phyloP scores from a whole-genome alignment of 2,113 vertebrate species.

The Caloenas nicobarica region DNA sequence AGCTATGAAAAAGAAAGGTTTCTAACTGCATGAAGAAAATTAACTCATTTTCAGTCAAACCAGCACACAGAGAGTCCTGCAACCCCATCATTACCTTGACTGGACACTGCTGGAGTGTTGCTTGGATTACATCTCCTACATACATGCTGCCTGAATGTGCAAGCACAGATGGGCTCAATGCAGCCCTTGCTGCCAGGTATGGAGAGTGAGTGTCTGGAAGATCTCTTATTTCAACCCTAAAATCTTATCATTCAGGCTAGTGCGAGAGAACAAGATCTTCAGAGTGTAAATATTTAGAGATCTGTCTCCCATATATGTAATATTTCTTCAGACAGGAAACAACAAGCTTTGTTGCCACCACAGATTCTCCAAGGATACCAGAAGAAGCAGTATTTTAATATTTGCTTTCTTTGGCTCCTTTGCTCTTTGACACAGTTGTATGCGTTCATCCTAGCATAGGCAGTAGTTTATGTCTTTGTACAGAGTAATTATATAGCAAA shows the following conservation, averaged over 20 bases:
- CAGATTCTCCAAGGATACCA: not conserved
- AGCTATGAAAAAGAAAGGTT: too few relatives aligned
- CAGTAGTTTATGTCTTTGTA: not conserved
- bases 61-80: not conserved
- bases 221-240: not conserved
- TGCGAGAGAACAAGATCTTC: not conserved
- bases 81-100: not conserved
- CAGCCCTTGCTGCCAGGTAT: not conserved
- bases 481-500: not conserved
- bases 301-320: not conserved
- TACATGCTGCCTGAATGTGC: not conserved
- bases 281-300: not conserved
- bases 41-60: too few relatives aligned
- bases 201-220: not conserved
- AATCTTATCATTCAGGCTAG: not conserved
- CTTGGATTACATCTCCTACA: not conserved
- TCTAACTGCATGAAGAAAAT: too few relatives aligned
- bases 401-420: not conserved
- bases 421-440: not conserved
- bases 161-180: not conserved
- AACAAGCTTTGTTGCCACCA: not conserved
- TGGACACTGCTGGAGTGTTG: not conserved
- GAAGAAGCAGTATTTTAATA: slow-evolving; percentile 9
- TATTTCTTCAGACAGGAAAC: slow-evolving; percentile 5
- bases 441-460: not conserved